phyloP scores from a whole-genome alignment of 2,113 vertebrate species.

The Urocolius indicus region DNA sequence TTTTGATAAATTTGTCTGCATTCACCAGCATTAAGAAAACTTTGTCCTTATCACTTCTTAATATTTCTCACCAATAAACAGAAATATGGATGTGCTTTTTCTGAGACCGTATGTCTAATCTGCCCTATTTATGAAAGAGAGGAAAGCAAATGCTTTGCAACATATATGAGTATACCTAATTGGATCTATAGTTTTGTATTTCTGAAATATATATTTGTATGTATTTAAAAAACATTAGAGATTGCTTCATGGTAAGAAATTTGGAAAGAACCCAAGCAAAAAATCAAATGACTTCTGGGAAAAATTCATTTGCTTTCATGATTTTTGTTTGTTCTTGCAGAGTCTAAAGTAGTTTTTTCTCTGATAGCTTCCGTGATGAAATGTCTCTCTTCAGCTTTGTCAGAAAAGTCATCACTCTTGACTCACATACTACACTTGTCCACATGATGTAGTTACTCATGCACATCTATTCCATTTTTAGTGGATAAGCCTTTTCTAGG shows the following conservation, averaged over 20 bases:
- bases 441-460: constrained; percentile 38
- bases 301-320: constrained; percentile 6
- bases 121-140: background rate
- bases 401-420: background rate
- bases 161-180: background rate
- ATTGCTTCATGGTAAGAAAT: background rate
- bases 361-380: background rate
- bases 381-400: constrained; percentile 18
- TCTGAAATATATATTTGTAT: background rate
- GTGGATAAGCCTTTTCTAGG: background rate
- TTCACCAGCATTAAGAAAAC: background rate
- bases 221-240: background rate
- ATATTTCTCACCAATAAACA: background rate
- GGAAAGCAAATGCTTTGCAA: background rate
- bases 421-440: background rate
- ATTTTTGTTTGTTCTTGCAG: constrained; percentile 39
- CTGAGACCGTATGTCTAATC: background rate
- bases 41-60: background rate
- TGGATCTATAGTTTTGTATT: background rate
- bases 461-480: constrained; percentile 3
- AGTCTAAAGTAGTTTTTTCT: background rate
- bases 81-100: background rate
- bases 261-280: background rate
- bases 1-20: background rate
- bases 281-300: background rate